A percentile compares a stretch with the other conserved stretches of the same genome.
These are phyloP conservation scores for Speoplatyrhinus poulsoni DNA, from an alignment of 2,113 vertebrate species.

Conservation along the genomic window DNA sequence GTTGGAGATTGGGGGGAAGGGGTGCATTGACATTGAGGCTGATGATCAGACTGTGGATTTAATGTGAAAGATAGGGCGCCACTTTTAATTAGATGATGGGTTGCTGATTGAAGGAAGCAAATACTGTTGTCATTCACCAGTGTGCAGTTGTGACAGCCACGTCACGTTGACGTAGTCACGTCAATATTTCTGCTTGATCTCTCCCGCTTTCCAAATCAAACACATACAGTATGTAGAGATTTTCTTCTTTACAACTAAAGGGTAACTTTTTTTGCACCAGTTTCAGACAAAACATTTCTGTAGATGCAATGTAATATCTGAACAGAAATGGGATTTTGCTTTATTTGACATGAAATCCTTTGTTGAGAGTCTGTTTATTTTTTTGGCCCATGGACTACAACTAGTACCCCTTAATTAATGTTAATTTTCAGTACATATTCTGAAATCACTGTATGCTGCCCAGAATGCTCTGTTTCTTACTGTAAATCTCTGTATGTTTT, in stretches of 20 bases:
- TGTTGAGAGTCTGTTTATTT: too few relatives aligned
- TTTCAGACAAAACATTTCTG: neutral
- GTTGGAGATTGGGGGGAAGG: neutral
- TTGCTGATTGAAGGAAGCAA: slow-evolving; percentile 60
- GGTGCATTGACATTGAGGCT: slow-evolving; percentile 47
- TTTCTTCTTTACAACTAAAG: neutral
- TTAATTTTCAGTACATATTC: too few relatives aligned
- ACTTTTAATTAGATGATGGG: slow-evolving; percentile 65
- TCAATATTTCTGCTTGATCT: slow-evolving; percentile 26
- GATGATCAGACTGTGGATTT: slow-evolving; percentile 47
- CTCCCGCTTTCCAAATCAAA: slow-evolving; percentile 13
- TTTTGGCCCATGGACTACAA: too few relatives aligned
- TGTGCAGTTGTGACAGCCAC: slow-evolving; percentile 64
- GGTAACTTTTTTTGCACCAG: neutral
- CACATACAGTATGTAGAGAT: neutral
- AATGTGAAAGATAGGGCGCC: slow-evolving; percentile 63
- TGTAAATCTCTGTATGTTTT: too few relatives aligned
- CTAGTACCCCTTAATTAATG: too few relatives aligned
- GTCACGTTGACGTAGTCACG: too few relatives aligned
- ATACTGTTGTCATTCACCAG: slow-evolving; percentile 63
- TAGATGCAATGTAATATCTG: too few relatives aligned
- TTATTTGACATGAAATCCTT: too few relatives aligned
- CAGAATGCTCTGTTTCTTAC: too few relatives aligned
- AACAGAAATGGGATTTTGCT: too few relatives aligned
- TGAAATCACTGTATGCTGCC: too few relatives aligned